phyloP scores from a whole-genome alignment of 2,113 vertebrate species.

The Piaya cayana region DNA sequence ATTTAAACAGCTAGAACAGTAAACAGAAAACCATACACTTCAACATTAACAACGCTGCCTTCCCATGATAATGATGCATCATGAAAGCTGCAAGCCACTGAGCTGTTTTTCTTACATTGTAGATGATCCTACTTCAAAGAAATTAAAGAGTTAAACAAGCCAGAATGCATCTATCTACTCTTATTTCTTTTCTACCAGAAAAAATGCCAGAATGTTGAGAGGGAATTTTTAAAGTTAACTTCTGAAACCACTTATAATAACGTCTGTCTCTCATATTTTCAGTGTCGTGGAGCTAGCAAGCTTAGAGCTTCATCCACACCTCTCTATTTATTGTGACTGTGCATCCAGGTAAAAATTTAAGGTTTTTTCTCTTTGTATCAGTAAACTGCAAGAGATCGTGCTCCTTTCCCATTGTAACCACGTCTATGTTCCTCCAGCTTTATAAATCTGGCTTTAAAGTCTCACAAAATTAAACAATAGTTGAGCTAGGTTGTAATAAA shows the following conservation, averaged over 20 bases:
- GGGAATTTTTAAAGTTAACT: not conserved
- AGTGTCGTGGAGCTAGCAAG: not conserved
- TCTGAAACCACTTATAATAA: not conserved
- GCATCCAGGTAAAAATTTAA: slow-evolving; percentile 34
- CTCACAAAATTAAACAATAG: slow-evolving; percentile 79
- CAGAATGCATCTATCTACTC: slow-evolving; percentile 27
- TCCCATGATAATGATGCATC: not conserved
- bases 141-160: slow-evolving; percentile 57
- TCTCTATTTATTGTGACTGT: slow-evolving; percentile 10
- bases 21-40: slow-evolving; percentile 54
- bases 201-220: not conserved
- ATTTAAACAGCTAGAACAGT: not conserved
- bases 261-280: not conserved
- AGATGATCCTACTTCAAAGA: slow-evolving; percentile 25
- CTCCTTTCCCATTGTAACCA: slow-evolving; percentile 57
- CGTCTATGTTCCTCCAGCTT: slow-evolving; percentile 59
- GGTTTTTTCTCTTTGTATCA: slow-evolving; percentile 58
- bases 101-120: not conserved
- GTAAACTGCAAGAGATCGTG: slow-evolving; percentile 60
- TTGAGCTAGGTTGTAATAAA: slow-evolving; percentile 79
- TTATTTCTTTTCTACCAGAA: slow-evolving; percentile 19
- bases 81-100: not conserved
- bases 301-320: slow-evolving; percentile 14
- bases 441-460: slow-evolving; percentile 73
- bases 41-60: slow-evolving; percentile 21